Evolutionary conservation across 2,113 vertebrate genomes (phyloP), one percentile per base, ranked within the genome.

Genomic region (Cyprinus carpio): DNA sequence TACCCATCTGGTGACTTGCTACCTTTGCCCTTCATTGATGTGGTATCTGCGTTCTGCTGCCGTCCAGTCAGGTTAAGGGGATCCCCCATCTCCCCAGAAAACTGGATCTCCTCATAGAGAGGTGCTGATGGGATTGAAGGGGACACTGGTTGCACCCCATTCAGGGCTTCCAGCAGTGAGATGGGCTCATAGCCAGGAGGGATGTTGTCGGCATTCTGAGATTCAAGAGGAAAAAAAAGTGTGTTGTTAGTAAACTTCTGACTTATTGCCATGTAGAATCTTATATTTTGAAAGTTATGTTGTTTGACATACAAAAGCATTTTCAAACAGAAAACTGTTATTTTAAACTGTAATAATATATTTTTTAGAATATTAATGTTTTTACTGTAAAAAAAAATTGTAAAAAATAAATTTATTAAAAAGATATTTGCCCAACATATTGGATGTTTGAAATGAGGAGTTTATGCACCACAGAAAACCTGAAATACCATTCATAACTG

Each of bases 131-230:
- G 96, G 23, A 96, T 89, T 84, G 94, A 87, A 0, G 95, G 94
- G 1, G 96, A 95, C 12, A 92, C 49, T 0, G 96, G 94, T 49
- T 95, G 94, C 1, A 96, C 94, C 10, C 96, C 96, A 0, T 97
- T 97, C 89, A 97, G 92, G 0, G 96, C 96, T 81, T 97, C 96
- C 8, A 97, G 93, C 91, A 97, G 85, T 40, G 96, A 97, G 85
- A 97, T 95, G 87, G 96, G 96, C 89, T 97, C 96, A 0, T 96
- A 97, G 87, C 96, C 96, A 0, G 96, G 94, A 2, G 96, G 96
- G 83, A 97, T 90, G 88, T 96, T 96, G 90, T 97, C 96, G 0
- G 95, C 94, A 83, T 87, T 95, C 96, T 97, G 92, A 75, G 84
- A 1, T 4, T 77, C 65, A 40, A 11, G 1, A 82, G 0, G 0